Base-by-base conservation (phyloP, 2,888 invertebrate genomes). In the Leptopterna dolabrata region DNA sequence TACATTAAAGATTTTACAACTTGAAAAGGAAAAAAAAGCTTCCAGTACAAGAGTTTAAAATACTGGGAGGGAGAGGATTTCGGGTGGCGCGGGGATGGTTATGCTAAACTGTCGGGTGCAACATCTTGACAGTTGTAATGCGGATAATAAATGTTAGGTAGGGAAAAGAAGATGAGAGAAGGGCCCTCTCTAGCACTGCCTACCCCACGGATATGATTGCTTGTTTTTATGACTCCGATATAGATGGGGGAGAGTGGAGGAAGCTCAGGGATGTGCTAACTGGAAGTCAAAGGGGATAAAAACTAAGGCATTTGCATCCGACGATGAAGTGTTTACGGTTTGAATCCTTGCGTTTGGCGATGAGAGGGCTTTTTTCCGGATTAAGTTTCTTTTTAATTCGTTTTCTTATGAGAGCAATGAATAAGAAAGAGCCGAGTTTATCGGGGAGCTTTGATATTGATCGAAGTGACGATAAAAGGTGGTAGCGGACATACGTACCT, bases 1-100 rank as follows among this genome's bases (percentile, higher is more conserved):
- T 71, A 71, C 83, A 83, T 83, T 83, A 83, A 83, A 83, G 83
- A 70, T 83, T 82, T 83, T 83, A 83, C 83, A 83, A 51, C 83
- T 55, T 55, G 47, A 36, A 55, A 81, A 81, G 30, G 16, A 76
- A 76, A 71, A 45, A 78, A 41, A 76, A 78, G 13, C 73, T 71
- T 51, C 63, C 24, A 19, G 63, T 63, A 63, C 63, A 19, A 24
- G 24, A 63, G 24, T 63, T 63, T 63, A 63, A 63, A 63, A 63
- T 63, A 29, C 45, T 6, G 45, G 43, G 41, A 78, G 19, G 78
- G 41, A 14, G 47, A 19, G 9, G 45, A 51, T 29, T 30, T 27
- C 9, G 36, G 47, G 36, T 30, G 70, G 24, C 16, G 9, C 16
- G 83, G 43, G 83, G 41, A 70, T 14, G 70, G 83, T 83, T 83